phyloP scores from a whole-genome alignment of 2,797 vertebrate species.

The Hippopotamyrus pictus region DNA sequence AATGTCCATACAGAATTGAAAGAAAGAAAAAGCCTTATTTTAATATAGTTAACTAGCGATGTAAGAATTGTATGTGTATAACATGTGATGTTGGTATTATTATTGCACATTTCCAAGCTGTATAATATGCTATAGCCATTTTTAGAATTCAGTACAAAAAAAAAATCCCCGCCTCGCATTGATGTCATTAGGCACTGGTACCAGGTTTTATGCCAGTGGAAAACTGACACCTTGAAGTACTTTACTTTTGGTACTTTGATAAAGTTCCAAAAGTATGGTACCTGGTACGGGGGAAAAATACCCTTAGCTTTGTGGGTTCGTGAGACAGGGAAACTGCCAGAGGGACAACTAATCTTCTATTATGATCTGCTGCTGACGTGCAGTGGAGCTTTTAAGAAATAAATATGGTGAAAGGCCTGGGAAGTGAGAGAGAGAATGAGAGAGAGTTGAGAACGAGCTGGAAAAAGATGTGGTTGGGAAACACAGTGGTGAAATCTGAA shows the following conservation, averaged over 20 bases:
- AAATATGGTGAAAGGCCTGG: constrained; percentile 14
- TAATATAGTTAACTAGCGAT: not conserved
- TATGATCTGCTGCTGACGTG: not conserved
- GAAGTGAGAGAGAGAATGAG: not conserved
- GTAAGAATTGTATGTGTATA: not conserved
- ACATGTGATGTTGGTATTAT: not conserved
- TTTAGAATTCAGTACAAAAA: not conserved
- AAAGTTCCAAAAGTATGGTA: not conserved
- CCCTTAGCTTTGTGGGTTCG: not conserved
- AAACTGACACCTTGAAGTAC: not conserved
- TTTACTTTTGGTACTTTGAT: not conserved
- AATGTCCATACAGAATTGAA: not conserved
- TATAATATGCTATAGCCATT: not conserved
- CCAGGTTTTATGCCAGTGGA: not conserved
- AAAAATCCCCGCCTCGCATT: not conserved
- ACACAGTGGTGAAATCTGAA: not conserved
- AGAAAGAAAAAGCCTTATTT: not conserved
- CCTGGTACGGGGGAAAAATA: not conserved
- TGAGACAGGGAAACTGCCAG: not conserved
- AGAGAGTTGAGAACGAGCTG: not conserved
- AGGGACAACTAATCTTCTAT: not conserved
- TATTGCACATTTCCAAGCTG: not conserved
- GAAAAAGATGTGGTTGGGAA: not conserved
- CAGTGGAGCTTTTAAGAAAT: not conserved
- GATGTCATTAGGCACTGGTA: not conserved